Evolutionary conservation across 2,888 invertebrate species (phyloP), one percentile per base, ranked within the genome.

Genomic region (Ferdinandea cuprea): DNA sequence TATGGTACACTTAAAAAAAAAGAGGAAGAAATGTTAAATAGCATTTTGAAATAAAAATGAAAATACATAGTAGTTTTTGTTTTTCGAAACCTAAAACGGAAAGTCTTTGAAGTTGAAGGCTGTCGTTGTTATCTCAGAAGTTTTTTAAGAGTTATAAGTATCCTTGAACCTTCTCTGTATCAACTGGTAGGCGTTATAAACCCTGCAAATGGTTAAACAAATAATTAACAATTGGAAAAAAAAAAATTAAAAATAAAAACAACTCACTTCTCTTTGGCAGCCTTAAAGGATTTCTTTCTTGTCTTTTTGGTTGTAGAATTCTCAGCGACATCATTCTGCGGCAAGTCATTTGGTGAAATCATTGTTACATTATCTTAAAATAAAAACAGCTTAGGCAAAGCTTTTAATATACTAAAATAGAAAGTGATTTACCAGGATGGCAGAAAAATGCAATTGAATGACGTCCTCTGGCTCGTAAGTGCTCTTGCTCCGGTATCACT

Each of bases 361-460:
- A 89, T 89, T 48, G 91, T 91, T 50, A 89, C 84, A 84, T 91
- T 91, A 86, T 91, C 89, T 89, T 9, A 3, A 66, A 79, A 11
- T 21, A 9, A 61, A 58, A 5, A 52, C 8, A 3, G 1, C 7
- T 19, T 28, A n/a, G 50, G 2, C 8, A 1, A 3, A 11, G n/a
- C 17, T 21, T 8, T 7, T 2, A 13, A 46, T 15, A 3, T n/a
- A 48, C 1, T n/a, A 48, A 6, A 25, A 21, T 17, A 42, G 11
- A 21, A 25, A 13, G 15, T n/a, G 13, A 74, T 87, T 87, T 91
- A 91, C 95, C 95, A 1, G 96, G 95, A 91, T 95, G 95, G 86
- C 95, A 94, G 92, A 95, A 95, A 91, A 94, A 95, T 28, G 94
- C 95, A 85, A 95, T 93, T 86, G 95, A 95, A 91, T 95, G 95